phyloP scores from a whole-genome alignment of 2,888 invertebrate species.

The Colletes collaris region DNA sequence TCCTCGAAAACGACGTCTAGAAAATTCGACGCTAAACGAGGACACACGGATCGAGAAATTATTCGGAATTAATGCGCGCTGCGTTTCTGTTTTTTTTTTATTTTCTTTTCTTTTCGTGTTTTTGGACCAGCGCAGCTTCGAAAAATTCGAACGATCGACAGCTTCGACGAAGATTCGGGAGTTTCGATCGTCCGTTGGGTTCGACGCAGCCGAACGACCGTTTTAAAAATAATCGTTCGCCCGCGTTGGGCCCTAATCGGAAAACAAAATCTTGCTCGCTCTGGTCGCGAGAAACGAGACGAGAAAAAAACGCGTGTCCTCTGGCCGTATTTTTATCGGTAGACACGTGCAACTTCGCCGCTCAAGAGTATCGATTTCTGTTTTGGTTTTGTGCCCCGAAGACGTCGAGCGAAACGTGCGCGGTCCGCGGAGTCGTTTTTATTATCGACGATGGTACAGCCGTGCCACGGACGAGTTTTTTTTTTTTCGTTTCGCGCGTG shows the following conservation, averaged over 20 bases:
- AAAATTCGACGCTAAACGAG: slow-evolving; percentile 35
- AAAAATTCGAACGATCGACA: too few relatives aligned
- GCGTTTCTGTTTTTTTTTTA: background rate
- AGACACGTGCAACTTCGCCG: slow-evolving; percentile 1
- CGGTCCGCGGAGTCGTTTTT: slow-evolving; percentile 5
- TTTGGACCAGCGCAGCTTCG: background rate
- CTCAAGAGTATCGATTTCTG: background rate
- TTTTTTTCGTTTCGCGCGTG: slow-evolving; percentile 25
- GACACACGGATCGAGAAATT: slow-evolving; percentile 21
- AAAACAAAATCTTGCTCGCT: too few relatives aligned
- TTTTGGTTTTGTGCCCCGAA: background rate
- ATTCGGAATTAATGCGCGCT: background rate
- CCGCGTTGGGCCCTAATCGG: too few relatives aligned
- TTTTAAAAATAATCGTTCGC: too few relatives aligned
- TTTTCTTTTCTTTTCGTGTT: background rate
- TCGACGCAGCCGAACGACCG: too few relatives aligned
- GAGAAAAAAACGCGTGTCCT: background rate
- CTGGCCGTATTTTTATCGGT: slow-evolving; percentile 9
- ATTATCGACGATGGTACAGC: slow-evolving; percentile 11
- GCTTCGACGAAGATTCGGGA: too few relatives aligned
- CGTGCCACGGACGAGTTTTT: background rate
- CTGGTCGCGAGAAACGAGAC: too few relatives aligned
- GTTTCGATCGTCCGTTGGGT: too few relatives aligned
- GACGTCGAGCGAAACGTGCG: slow-evolving; percentile 13
- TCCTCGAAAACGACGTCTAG: slow-evolving; percentile 33